Conservation (phyloP, 2,113 vertebrate genomes). For the Perognathus longimembris region DNA sequence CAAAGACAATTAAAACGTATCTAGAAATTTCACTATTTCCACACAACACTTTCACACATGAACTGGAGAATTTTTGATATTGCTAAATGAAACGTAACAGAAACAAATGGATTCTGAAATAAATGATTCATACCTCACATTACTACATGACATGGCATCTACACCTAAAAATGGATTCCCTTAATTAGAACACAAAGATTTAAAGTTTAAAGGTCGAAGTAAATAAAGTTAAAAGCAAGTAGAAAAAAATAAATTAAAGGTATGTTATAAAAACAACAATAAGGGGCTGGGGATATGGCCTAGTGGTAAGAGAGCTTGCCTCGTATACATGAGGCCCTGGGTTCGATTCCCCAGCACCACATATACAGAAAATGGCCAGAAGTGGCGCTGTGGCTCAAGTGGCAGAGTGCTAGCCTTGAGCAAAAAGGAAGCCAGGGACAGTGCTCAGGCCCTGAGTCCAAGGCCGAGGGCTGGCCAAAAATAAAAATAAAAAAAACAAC, state of each 20-base stretch:
- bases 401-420: too few species aligned
- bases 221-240: background rate
- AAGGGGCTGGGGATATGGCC: too few species aligned
- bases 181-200: constrained; percentile 30
- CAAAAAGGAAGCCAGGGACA: too few species aligned
- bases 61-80: background rate
- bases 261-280: too few species aligned
- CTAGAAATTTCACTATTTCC: background rate
- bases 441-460: too few species aligned
- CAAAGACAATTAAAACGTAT: constrained; percentile 12
- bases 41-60: background rate
- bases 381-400: too few species aligned
- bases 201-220: constrained; percentile 39
- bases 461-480: too few species aligned
- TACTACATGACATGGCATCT: background rate
- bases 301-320: too few species aligned
- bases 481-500: too few species aligned
- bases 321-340: too few species aligned
- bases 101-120: background rate
- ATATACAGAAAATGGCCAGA: too few species aligned
- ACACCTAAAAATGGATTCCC: background rate
- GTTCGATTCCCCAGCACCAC: too few species aligned
- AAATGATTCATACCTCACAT: background rate
- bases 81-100: background rate
- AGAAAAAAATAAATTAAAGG: background rate